Conservation (phyloP, 2,797 vertebrate genomes). For the Pangasius macronema region DNA sequence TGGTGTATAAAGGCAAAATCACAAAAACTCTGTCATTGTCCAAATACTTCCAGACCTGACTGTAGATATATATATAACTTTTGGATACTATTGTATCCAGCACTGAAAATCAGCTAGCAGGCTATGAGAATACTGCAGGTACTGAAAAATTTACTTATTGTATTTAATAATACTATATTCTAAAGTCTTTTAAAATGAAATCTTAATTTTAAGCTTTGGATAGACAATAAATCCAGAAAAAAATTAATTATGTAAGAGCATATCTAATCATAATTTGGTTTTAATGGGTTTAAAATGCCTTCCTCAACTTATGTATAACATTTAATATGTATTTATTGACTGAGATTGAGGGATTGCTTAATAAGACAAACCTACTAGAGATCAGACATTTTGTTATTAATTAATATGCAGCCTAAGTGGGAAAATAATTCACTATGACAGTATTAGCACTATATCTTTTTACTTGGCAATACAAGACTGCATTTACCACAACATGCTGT, state of each 20-base stretch:
- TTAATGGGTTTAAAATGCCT: neutral
- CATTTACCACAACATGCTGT: neutral
- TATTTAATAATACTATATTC: neutral
- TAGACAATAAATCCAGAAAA: neutral
- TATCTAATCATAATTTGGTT: neutral
- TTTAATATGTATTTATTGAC: neutral
- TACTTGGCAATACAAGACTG: neutral
- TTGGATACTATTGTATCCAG: neutral
- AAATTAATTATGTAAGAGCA: neutral
- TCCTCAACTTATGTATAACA: neutral
- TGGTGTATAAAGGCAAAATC: too few species aligned
- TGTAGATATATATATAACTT: neutral
- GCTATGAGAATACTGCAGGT: too few species aligned
- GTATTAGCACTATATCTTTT: neutral
- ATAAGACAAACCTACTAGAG: neutral
- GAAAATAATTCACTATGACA: neutral
- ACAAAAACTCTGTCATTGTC: too few species aligned
- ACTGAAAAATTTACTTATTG: neutral
- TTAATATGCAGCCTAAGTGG: neutral
- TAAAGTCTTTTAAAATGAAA: neutral
- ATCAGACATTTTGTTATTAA: neutral
- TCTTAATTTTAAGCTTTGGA: too few species aligned
- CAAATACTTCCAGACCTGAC: too few species aligned
- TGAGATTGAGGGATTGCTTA: neutral
- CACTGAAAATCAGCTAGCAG: neutral